These are phyloP conservation scores for Thunnus albacares DNA, from an alignment of 2,797 vertebrate species.

Conservation along the genomic window DNA sequence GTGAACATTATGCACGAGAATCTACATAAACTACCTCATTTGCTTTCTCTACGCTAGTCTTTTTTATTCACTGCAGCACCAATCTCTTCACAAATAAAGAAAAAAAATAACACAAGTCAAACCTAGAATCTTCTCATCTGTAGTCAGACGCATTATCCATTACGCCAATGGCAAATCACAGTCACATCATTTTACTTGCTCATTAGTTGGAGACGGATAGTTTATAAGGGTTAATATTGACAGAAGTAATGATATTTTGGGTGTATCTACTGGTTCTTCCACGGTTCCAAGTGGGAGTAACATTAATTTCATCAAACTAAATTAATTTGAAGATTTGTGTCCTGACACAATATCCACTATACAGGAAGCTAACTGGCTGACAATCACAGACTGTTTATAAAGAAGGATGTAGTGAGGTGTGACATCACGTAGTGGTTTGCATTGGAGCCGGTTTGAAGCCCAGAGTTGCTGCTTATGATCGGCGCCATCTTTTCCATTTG, in stretches of 20 bases:
- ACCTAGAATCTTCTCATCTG: constrained; percentile 81
- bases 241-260: neutral
- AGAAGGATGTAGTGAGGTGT: too few relatives aligned
- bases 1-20: too few relatives aligned
- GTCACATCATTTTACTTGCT: neutral
- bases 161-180: constrained; percentile 54
- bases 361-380: neutral
- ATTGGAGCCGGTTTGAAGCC: too few relatives aligned
- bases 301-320: too few relatives aligned
- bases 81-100: too few relatives aligned
- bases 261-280: neutral
- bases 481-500: too few relatives aligned
- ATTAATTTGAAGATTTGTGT: too few relatives aligned
- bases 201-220: neutral
- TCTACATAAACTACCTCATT: too few relatives aligned
- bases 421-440: too few relatives aligned
- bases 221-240: neutral
- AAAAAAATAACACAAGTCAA: constrained; percentile 44
- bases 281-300: neutral
- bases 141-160: constrained; percentile 31
- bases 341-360: neutral
- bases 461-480: too few relatives aligned
- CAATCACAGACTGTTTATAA: too few relatives aligned
- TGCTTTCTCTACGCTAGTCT: neutral
- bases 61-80: neutral